Percentiles rank a stretch among this genome's conserved stretches.
Conservation (phyloP, 2,113 vertebrate genomes). For the Chaetorhynchus papuensis region DNA sequence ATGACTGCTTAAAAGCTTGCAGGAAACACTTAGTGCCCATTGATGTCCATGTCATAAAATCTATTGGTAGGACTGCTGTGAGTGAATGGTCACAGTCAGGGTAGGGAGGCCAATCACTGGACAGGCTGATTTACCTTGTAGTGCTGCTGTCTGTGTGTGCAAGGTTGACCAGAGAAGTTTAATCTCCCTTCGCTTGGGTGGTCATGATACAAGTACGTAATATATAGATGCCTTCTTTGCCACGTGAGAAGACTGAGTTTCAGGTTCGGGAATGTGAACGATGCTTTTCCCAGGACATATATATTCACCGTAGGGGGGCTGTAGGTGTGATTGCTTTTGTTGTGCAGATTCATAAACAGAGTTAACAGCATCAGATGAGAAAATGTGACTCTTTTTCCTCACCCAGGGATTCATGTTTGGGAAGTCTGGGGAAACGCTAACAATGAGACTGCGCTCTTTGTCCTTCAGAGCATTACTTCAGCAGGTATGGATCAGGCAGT, state of each 20-base stretch:
- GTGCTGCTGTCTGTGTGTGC: not conserved
- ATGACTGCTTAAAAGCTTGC: not conserved
- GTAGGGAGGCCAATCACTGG: not conserved
- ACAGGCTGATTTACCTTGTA: not conserved
- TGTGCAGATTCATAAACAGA: not conserved
- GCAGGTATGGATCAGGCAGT: conserved; percentile 62
- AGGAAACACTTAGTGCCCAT: not conserved
- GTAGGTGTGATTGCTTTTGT: not conserved
- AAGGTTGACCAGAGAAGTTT: not conserved
- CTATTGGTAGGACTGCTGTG: not conserved
- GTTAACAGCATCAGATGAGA: not conserved
- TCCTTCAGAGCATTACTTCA: conserved; percentile 70
- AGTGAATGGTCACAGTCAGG: not conserved
- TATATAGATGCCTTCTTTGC: not conserved
- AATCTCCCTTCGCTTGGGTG: not conserved
- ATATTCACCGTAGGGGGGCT: not conserved
- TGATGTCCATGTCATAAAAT: not conserved
- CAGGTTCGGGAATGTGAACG: not conserved
- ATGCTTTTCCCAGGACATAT: not conserved
- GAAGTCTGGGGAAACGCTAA: conserved; percentile 72
- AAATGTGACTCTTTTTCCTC: not conserved
- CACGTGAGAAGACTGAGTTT: not conserved
- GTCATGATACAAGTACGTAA: not conserved
- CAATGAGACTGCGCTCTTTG: conserved; percentile 67
- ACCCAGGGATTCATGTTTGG: conserved; percentile 76